A percentile compares a stretch with the other conserved stretches of the same genome.
phyloP scores from a whole-genome alignment of 2,888 invertebrate species.

The Emesis russula region DNA sequence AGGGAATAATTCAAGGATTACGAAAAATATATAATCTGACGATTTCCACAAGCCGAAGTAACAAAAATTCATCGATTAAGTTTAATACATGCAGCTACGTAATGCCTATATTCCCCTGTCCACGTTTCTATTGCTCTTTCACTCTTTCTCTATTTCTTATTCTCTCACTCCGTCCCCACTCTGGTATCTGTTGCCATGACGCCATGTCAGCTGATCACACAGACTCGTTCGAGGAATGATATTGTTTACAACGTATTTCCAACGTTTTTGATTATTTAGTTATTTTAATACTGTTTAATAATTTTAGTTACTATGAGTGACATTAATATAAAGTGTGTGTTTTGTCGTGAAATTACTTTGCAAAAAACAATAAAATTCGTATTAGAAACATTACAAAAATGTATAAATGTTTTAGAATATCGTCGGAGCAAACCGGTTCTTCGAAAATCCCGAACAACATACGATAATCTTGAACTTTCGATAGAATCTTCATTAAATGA shows the following conservation, averaged over 20 bases:
- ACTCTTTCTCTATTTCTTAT: no score
- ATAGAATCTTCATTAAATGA: neutral
- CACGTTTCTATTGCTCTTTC: conserved; percentile 31
- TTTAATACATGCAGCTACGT: conserved; percentile 55
- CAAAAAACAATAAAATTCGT: neutral
- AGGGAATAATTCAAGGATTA: conserved; percentile 23
- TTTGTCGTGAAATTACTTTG: neutral
- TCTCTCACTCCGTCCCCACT: neutral
- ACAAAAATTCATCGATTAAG: conserved; percentile 63
- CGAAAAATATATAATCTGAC: conserved; percentile 37
- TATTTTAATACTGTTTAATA: no score
- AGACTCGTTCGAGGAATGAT: neutral
- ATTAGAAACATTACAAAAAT: neutral
- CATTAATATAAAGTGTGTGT: neutral
- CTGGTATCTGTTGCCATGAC: neutral
- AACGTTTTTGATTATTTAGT: neutral
- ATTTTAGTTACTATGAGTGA: no score
- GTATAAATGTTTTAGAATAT: neutral
- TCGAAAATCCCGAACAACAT: neutral
- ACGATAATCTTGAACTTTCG: neutral
- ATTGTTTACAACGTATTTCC: no score
- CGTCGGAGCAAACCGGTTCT: neutral
- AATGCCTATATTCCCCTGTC: conserved; percentile 56
- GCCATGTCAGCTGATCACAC: neutral
- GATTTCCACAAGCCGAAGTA: conserved; percentile 47